Evolutionary conservation across 2,888 invertebrate genomes (phyloP).

Genomic region (Chrysolina haemoptera): DNA sequence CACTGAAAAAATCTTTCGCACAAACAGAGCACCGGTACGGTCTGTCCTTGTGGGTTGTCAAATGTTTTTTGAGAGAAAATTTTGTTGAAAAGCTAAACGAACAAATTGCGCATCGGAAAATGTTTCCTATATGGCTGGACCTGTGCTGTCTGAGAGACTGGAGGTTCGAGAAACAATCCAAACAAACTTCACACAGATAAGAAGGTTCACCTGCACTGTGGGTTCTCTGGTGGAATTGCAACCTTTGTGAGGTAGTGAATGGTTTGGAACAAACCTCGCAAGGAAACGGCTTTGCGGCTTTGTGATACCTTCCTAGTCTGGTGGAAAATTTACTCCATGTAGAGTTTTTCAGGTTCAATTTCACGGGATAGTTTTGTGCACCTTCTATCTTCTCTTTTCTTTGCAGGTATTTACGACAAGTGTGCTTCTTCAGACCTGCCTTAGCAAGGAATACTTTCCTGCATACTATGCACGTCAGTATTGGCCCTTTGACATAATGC

Average conservation of each 20-base stretch:
- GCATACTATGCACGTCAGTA: not conserved
- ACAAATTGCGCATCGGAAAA: slow-evolving; percentile 4
- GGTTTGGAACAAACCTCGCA: slow-evolving; percentile 13
- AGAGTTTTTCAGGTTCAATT: not conserved
- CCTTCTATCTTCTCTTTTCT: not conserved
- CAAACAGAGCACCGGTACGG: not conserved
- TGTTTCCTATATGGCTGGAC: not conserved
- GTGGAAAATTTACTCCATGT: not conserved
- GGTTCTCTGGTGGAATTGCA: slow-evolving; percentile 13
- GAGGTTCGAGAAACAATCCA: slow-evolving; percentile 9
- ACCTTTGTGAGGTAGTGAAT: not conserved
- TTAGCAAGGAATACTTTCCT: not conserved
- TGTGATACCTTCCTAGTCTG: not conserved
- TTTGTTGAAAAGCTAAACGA: slow-evolving; percentile 7
- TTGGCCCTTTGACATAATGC: slow-evolving; percentile 2
- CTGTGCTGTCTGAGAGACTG: not conserved
- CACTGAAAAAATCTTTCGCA: not conserved
- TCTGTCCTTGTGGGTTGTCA: slow-evolving; percentile 1
- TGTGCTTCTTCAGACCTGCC: slow-evolving; percentile 1
- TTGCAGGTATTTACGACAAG: not conserved
- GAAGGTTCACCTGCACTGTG: not conserved
- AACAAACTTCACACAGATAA: slow-evolving; percentile 11
- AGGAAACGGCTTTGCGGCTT: slow-evolving; percentile 3
- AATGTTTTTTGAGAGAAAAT: not conserved
- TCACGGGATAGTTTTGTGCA: not conserved